These are phyloP conservation scores for Phymanthus crucifer DNA, from an alignment of 92 coral and sea anemone species.

Conservation along the genomic window DNA sequence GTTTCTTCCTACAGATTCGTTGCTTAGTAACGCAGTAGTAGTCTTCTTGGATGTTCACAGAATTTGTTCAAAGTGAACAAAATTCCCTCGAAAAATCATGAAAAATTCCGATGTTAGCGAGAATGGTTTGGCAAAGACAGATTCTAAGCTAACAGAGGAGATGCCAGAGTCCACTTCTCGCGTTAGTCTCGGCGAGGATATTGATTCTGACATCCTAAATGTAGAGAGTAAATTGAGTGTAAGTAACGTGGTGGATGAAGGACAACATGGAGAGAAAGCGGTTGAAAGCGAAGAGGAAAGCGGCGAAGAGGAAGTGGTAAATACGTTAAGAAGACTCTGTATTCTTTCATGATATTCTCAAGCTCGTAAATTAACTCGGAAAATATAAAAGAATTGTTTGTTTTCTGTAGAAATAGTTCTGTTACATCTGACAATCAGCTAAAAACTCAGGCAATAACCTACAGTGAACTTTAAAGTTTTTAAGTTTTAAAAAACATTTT, in stretches of 20 bases:
- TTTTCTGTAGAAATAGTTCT: too few species aligned
- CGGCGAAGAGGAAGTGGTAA: conserved; percentile 1
- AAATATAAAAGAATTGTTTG: background rate
- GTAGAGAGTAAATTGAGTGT: conserved; percentile 2
- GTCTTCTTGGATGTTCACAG: background rate
- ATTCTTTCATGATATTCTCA: background rate
- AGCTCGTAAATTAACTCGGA: background rate
- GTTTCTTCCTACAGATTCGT: background rate
- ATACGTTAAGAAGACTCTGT: background rate
- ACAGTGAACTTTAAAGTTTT: background rate
- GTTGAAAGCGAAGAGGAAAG: background rate
- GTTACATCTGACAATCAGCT: too few species aligned
- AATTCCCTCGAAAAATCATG: background rate
- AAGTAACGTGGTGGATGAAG: background rate
- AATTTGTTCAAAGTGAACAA: background rate
- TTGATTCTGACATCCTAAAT: background rate
- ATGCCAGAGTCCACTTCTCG: conserved; percentile 4
- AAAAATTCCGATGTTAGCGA: background rate
- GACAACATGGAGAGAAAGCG: background rate
- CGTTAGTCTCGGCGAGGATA: background rate
- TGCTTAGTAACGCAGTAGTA: background rate
- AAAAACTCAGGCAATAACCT: too few species aligned
- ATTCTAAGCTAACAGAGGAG: background rate
- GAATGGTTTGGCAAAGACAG: background rate
- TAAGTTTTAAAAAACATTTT: background rate